A percentile compares a stretch with the other conserved stretches of the same genome.
phyloP scores from a whole-genome alignment of 2,113 vertebrate species.

The Chionodraco myersi region DNA sequence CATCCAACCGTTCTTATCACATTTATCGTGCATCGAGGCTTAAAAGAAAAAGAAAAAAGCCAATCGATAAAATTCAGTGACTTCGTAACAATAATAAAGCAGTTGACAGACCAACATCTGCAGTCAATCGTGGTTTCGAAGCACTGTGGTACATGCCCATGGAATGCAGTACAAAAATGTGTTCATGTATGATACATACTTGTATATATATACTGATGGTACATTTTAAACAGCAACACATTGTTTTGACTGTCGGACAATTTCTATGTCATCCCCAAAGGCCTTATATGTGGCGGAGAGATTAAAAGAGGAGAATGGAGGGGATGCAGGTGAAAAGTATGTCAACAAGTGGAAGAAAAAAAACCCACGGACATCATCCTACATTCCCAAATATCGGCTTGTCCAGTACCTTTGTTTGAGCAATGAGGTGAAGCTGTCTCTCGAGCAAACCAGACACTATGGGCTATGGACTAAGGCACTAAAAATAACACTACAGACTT shows the following conservation, averaged over 20 bases:
- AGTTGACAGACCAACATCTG: constrained; percentile 31
- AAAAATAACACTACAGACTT: constrained; percentile 79
- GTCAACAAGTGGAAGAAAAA: constrained; percentile 27
- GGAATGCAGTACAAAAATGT: constrained; percentile 78
- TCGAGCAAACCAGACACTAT: constrained; percentile 65
- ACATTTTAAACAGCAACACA: constrained; percentile 61
- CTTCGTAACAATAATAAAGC: constrained; percentile 60
- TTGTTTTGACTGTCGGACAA: constrained; percentile 53
- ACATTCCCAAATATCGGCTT: constrained; percentile 23
- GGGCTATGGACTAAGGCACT: constrained; percentile 83
- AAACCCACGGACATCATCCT: constrained; percentile 39
- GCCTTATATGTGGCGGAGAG: constrained; percentile 43
- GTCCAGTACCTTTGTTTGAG: constrained; percentile 55
- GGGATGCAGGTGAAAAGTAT: constrained; percentile 39
- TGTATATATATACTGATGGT: constrained; percentile 56
- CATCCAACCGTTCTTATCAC: constrained; percentile 60
- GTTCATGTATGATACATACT: constrained; percentile 50
- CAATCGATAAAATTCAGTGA: constrained; percentile 49
- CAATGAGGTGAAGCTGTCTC: constrained; percentile 56
- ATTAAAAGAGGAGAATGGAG: constrained; percentile 16
- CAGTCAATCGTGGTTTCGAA: constrained; percentile 51
- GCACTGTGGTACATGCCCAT: constrained; percentile 74
- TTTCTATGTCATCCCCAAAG: constrained; percentile 43
- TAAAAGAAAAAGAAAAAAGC: constrained; percentile 45
- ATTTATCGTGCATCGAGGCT: constrained; percentile 57